phyloP scores from a whole-genome alignment of 2,888 invertebrate genomes.

The Trachelus troglodyta region DNA sequence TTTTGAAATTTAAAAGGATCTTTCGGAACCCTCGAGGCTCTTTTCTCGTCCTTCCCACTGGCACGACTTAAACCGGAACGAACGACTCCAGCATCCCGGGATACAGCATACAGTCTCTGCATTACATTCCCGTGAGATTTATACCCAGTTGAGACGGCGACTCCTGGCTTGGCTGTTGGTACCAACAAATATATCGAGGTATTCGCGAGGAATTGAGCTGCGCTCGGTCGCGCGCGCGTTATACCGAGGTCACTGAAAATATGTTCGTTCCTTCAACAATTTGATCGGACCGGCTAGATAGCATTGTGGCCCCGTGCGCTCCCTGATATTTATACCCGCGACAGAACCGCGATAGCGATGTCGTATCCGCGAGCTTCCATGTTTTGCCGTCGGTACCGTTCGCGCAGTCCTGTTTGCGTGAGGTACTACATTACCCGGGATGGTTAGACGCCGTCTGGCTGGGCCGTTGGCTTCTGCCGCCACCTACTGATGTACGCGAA shows the following conservation, averaged over 20 bases:
- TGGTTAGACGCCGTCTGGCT: slow-evolving; percentile 10
- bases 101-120: slow-evolving; percentile 13
- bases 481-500: slow-evolving; percentile 24
- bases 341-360: slow-evolving; percentile 35
- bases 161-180: slow-evolving; percentile 31
- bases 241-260: slow-evolving; percentile 59
- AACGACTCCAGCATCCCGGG: too few species aligned
- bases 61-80: too few species aligned
- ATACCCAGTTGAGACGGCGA: slow-evolving; percentile 36
- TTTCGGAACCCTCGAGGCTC: too few species aligned
- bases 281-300: slow-evolving; percentile 59
- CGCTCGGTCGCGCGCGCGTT: slow-evolving; percentile 37
- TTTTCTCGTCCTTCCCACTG: too few species aligned
- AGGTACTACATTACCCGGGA: slow-evolving; percentile 22
- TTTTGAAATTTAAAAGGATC: too few species aligned
- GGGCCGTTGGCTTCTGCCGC: not conserved
- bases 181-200: slow-evolving; percentile 63
- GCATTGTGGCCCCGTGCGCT: slow-evolving; percentile 50
- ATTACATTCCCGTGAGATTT: slow-evolving; percentile 53
- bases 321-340: slow-evolving; percentile 55
- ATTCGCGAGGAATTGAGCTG: slow-evolving; percentile 60
- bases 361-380: slow-evolving; percentile 28
- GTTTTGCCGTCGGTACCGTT: slow-evolving; percentile 18
- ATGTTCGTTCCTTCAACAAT: slow-evolving; percentile 63
- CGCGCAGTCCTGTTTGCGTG: slow-evolving; percentile 20